These are phyloP conservation scores for Passerina amoena DNA, from an alignment of 2,113 vertebrate species.

Conservation along the genomic window DNA sequence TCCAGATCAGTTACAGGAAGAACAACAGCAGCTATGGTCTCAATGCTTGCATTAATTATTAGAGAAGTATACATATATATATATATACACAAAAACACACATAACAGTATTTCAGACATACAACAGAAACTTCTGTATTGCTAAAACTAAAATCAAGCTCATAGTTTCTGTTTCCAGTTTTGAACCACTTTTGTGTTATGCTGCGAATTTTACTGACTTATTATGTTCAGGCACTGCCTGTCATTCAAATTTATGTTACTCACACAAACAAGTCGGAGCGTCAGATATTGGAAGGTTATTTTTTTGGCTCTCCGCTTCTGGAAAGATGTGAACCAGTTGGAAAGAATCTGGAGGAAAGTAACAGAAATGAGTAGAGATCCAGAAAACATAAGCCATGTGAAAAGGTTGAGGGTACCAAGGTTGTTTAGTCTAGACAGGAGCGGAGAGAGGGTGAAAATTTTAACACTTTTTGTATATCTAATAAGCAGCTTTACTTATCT, in stretches of 20 bases:
- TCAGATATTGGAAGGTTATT: background rate
- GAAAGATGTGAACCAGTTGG: constrained; percentile 22
- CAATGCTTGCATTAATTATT: background rate
- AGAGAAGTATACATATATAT: background rate
- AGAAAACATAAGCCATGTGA: background rate
- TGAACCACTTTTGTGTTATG: background rate
- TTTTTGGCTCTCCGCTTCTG: constrained; percentile 8
- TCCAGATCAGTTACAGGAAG: background rate
- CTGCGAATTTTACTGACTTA: background rate
- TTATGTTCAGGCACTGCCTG: background rate
- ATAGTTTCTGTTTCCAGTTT: background rate
- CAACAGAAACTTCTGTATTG: background rate
- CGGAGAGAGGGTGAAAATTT: background rate
- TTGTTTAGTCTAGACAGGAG: constrained; percentile 38
- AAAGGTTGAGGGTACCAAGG: background rate
- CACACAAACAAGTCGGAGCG: background rate
- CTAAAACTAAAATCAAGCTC: constrained; percentile 9
- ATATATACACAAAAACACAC: background rate
- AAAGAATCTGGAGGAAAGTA: constrained; percentile 16
- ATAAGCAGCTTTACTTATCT: background rate
- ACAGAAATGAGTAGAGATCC: constrained; percentile 1
- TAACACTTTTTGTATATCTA: background rate
- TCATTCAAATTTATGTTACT: background rate
- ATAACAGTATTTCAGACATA: background rate
- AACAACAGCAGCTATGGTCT: background rate